Percentiles rank a stretch among this genome's conserved stretches.
Evolutionary conservation across 2,113 vertebrate species (phyloP).

Genomic region (Castor canadensis): DNA sequence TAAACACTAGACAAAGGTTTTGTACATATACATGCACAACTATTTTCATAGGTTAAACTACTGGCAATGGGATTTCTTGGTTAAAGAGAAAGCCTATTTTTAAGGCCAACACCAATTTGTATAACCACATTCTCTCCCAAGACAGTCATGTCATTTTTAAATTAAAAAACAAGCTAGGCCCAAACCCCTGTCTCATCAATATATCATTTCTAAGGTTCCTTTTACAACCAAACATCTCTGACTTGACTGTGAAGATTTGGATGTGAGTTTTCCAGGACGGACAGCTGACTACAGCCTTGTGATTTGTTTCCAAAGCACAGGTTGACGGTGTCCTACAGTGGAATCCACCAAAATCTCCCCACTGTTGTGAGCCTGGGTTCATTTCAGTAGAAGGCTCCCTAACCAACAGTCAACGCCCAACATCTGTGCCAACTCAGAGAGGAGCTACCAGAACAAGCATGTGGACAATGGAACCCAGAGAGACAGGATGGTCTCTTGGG

Average conservation of each 20-base stretch:
- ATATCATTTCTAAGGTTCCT: not conserved
- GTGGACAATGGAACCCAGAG: not conserved
- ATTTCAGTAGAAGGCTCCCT: not conserved
- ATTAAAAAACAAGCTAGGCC: not conserved
- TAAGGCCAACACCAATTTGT: not conserved
- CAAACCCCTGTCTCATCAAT: not conserved
- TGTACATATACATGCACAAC: not conserved
- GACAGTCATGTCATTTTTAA: not conserved
- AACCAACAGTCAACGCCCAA: not conserved
- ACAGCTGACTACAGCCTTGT: not conserved
- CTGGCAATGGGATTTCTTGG: not conserved
- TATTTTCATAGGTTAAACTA: constrained; percentile 10
- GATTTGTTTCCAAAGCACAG: not conserved
- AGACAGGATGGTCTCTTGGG: not conserved
- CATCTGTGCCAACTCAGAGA: not conserved
- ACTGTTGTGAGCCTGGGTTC: not conserved
- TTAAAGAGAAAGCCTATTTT: not conserved
- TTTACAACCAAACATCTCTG: not conserved
- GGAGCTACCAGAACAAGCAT: not conserved
- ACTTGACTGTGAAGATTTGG: not conserved
- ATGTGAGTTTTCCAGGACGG: not conserved
- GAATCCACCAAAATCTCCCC: not conserved
- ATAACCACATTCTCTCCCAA: not conserved
- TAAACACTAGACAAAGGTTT: not conserved
- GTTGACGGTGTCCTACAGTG: rapidly evolving